Conservation (phyloP, 53 echinoderm and acorn worm genomes). For the Apostichopus leukothele region DNA sequence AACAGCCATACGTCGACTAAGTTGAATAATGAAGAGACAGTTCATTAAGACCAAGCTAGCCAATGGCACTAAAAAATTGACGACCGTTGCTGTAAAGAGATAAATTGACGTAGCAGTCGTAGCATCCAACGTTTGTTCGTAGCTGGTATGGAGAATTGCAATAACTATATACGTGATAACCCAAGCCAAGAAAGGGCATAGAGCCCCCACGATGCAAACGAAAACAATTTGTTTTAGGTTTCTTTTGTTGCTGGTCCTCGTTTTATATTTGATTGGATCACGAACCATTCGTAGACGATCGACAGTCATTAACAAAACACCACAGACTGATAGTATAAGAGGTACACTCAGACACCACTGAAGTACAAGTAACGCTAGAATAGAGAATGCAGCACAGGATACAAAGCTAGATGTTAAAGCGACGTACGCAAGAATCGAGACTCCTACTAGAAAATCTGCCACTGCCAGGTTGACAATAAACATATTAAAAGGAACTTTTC, state of each 20-base stretch:
- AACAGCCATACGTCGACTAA: neutral
- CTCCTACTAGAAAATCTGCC: neutral
- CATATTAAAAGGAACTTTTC: neutral
- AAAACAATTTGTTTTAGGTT: neutral
- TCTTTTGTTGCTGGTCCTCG: neutral
- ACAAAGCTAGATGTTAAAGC: neutral
- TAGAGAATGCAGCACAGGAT: neutral
- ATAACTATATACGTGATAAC: neutral
- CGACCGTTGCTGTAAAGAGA: neutral
- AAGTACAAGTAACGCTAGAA: neutral
- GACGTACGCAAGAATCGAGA: neutral
- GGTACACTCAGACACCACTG: neutral
- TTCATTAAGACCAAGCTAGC: neutral
- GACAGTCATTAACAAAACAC: neutral
- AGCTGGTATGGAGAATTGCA: neutral
- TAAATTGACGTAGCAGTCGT: neutral
- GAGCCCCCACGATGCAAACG: neutral
- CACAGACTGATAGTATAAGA: neutral
- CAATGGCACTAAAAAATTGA: neutral
- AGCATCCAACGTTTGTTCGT: neutral
- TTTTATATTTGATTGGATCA: neutral
- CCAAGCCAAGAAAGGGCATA: neutral
- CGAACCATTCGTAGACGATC: neutral
- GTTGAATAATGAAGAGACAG: neutral
- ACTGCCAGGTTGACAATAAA: neutral